Conservation (phyloP, 1,140 invertebrate species). For the Cherax destructor region DNA sequence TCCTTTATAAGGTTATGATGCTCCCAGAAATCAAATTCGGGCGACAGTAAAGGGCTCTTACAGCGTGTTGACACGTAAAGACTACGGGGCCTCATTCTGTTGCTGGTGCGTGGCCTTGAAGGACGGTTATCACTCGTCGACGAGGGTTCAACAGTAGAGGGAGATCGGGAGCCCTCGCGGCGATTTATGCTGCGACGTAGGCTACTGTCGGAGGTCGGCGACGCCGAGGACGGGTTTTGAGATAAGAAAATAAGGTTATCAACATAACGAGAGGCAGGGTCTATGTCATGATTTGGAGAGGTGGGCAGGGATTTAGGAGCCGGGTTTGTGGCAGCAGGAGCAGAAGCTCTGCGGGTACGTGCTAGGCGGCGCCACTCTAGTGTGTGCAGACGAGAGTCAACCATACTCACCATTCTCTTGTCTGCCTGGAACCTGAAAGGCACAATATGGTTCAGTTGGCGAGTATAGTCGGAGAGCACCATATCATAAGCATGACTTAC, state of each 20-base stretch:
- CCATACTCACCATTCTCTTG: conserved; percentile 51
- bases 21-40: conserved; percentile 52
- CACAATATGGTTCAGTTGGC: conserved; percentile 53
- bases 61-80: conserved; percentile 39
- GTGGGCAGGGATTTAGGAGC: conserved; percentile 25
- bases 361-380: conserved; percentile 57
- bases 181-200: neutral
- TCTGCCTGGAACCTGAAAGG: conserved; percentile 60
- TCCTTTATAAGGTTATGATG: conserved; percentile 37
- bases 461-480: conserved; percentile 49
- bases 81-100: conserved; percentile 37
- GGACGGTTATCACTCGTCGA: neutral
- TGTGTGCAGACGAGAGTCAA: conserved; percentile 61
- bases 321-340: conserved; percentile 21
- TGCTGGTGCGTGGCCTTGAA: conserved; percentile 21
- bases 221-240: neutral
- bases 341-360: conserved; percentile 9
- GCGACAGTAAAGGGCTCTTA: conserved; percentile 40
- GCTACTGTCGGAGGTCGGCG: neutral
- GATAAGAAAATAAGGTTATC: conserved; percentile 45
- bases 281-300: conserved; percentile 14
- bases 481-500: conserved; percentile 46
- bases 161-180: conserved; percentile 20
- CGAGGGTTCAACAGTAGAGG: neutral
- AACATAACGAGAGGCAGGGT: conserved; percentile 47